A percentile compares a stretch with the other conserved stretches of the same genome.
Evolutionary conservation across 2,113 vertebrate genomes (phyloP).

Genomic region (Mellivora capensis): DNA sequence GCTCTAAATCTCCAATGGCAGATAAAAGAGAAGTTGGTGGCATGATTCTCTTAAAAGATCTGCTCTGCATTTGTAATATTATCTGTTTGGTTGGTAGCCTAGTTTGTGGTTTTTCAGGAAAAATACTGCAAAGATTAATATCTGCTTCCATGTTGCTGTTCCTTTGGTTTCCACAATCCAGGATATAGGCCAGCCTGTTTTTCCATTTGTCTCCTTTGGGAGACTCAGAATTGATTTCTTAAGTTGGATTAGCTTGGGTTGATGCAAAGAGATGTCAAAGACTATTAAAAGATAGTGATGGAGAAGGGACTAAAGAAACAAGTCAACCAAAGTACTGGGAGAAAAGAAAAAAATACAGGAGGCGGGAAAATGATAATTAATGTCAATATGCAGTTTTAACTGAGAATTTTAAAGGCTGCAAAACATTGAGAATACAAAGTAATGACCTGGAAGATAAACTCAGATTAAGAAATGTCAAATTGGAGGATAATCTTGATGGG

Average conservation of each 20-base stretch:
- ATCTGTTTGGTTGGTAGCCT: background rate
- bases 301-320: background rate
- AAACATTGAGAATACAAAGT: constrained; percentile 70
- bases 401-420: constrained; percentile 30
- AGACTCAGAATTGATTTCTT: constrained; percentile 18
- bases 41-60: background rate
- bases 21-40: background rate
- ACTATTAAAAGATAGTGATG: constrained; percentile 15
- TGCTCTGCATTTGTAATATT: background rate
- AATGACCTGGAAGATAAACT: constrained; percentile 68
- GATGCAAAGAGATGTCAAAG: constrained; percentile 33
- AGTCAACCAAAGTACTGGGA: background rate
- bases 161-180: background rate
- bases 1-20: background rate
- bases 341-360: background rate
- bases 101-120: background rate
- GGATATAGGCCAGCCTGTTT: background rate
- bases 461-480: constrained; percentile 63
- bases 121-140: background rate
- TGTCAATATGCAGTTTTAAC: constrained; percentile 13
- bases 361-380: constrained; percentile 56
- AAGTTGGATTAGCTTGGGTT: background rate
- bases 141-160: background rate
- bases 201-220: constrained; percentile 6
- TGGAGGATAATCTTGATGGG: constrained; percentile 21